phyloP scores from a whole-genome alignment of 2,888 invertebrate species.

The Heliconius hortense region DNA sequence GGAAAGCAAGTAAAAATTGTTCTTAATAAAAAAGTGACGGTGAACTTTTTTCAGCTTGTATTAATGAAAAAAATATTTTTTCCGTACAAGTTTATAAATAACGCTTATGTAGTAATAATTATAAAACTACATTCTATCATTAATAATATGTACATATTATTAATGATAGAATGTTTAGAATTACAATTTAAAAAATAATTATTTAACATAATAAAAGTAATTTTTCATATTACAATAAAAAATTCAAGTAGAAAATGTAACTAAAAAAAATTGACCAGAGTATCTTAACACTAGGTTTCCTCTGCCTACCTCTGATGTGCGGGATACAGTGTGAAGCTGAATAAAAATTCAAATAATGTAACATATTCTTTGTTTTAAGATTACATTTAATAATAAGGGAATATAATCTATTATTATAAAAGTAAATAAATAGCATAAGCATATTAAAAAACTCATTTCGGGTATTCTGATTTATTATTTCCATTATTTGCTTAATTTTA shows the following conservation, averaged over 20 bases:
- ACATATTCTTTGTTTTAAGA: not conserved
- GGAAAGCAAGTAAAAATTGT: conserved; percentile 85
- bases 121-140: not conserved
- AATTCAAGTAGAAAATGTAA: not conserved
- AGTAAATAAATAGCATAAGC: not conserved
- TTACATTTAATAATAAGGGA: not conserved
- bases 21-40: not conserved
- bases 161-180: too few species aligned
- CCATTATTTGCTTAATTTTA: conserved; percentile 31
- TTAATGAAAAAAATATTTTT: not conserved
- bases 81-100: not conserved
- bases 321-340: too few species aligned
- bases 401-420: not conserved
- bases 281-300: too few species aligned
- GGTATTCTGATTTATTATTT: conserved; percentile 16
- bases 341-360: too few species aligned
- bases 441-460: not conserved
- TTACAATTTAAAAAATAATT: not conserved
- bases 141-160: not conserved
- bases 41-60: conserved; percentile 9
- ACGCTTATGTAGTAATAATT: not conserved
- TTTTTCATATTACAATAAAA: not conserved
- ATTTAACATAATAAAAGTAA: not conserved
- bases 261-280: not conserved
- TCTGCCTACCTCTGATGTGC: too few species aligned